Conservation (phyloP, 2,888 invertebrate genomes). For the Synanthedon tipuliformis region DNA sequence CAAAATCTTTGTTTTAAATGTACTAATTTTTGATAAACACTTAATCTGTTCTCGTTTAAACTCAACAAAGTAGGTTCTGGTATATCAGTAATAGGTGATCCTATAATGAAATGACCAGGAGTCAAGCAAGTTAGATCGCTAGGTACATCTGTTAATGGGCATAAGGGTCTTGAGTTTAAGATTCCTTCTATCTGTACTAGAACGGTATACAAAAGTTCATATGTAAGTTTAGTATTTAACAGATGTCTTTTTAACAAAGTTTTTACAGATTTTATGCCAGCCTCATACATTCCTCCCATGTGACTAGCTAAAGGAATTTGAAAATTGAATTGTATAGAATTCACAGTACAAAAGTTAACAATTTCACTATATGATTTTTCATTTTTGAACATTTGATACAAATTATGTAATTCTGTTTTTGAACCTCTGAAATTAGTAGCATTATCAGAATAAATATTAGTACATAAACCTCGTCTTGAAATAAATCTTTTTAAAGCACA, state of each 20-base stretch:
- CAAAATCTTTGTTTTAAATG: slow-evolving; percentile 4
- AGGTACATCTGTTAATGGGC: slow-evolving; percentile 1
- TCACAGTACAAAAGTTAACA: neutral
- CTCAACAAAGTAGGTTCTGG: slow-evolving; percentile 1
- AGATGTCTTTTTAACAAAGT: neutral
- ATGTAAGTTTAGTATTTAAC: neutral
- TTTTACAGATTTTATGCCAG: slow-evolving; percentile 2
- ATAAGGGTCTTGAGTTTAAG: slow-evolving; percentile 1
- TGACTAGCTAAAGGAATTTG: slow-evolving; percentile 3
- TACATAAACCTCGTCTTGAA: slow-evolving; percentile 4
- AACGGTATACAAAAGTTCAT: slow-evolving; percentile 1
- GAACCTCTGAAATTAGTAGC: slow-evolving; percentile 6
- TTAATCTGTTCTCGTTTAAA: neutral
- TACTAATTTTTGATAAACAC: neutral
- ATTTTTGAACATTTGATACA: slow-evolving; percentile 2
- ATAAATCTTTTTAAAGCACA: slow-evolving; percentile 5
- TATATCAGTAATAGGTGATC: neutral
- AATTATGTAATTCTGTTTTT: neutral
- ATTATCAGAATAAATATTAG: slow-evolving; percentile 4
- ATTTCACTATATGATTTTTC: neutral
- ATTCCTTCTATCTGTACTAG: slow-evolving; percentile 3
- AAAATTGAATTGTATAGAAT: neutral
- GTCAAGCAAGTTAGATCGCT: neutral
- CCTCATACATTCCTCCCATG: slow-evolving; percentile 4
- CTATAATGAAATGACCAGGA: slow-evolving; percentile 1